Percentiles rank a stretch among this genome's conserved stretches.
These are phyloP conservation scores for Meriones unguiculatus DNA, from an alignment of 2,113 vertebrate genomes.

Conservation along the genomic window DNA sequence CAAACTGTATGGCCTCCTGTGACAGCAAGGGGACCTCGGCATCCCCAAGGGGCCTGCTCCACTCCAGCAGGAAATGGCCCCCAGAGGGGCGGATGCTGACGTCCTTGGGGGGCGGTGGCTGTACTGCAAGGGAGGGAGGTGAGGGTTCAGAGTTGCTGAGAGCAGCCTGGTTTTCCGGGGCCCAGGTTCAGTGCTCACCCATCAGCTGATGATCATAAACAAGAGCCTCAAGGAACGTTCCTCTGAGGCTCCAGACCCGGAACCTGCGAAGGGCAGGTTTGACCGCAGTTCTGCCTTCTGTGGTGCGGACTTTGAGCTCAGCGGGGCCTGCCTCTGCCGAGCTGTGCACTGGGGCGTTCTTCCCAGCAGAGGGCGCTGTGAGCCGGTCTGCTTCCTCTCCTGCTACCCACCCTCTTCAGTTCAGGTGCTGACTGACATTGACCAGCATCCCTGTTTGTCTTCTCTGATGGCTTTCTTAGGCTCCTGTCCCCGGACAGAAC, in stretches of 20 bases:
- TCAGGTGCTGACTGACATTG: background rate
- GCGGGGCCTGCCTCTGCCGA: background rate
- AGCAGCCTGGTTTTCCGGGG: too few species aligned
- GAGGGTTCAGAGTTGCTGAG: too few species aligned
- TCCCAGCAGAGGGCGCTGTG: slow-evolving; percentile 25
- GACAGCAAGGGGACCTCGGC: slow-evolving; percentile 59
- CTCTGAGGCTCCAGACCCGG: background rate
- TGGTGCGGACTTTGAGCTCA: background rate
- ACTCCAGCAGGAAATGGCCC: slow-evolving; percentile 79
- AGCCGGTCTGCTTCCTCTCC: rapidly evolving
- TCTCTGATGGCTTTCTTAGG: background rate
- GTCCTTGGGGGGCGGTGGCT: slow-evolving; percentile 78
- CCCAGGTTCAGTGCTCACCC: background rate
- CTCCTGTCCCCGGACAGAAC: background rate
- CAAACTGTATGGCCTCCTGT: slow-evolving; percentile 76
- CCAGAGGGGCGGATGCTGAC: slow-evolving; percentile 62
- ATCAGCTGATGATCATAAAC: too few species aligned
- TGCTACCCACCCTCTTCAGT: background rate
- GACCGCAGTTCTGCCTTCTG: background rate
- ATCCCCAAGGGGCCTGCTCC: slow-evolving; percentile 57
- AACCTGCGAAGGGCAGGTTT: rapidly evolving
- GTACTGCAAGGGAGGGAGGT: slow-evolving; percentile 77
- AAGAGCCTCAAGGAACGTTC: background rate
- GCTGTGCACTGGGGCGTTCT: background rate
- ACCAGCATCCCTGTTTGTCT: background rate